Percentiles rank a stretch among this genome's conserved stretches.
These are phyloP conservation scores for Drosophila pegasa DNA, from an alignment of 2,888 invertebrate genomes.

Conservation along the genomic window DNA sequence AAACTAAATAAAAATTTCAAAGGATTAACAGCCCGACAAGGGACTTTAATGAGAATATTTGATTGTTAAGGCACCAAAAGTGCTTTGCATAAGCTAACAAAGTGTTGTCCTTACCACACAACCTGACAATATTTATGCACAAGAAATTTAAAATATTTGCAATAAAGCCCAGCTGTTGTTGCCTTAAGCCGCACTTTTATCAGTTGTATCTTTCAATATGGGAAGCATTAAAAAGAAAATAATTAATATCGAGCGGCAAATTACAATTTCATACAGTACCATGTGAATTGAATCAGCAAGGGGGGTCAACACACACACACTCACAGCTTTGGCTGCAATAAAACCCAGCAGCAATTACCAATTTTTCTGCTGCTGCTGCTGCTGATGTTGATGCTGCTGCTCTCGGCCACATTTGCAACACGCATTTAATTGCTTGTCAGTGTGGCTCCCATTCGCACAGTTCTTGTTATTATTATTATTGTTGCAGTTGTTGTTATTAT, in stretches of 20 bases:
- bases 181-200: constrained; percentile 36
- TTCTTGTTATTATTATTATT: constrained; percentile 28
- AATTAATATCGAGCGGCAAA: constrained; percentile 68
- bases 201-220: constrained; percentile 39
- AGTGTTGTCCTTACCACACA: neutral
- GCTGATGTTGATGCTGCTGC: constrained; percentile 18
- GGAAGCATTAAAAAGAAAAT: constrained; percentile 52
- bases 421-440: constrained; percentile 77
- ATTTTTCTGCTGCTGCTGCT: constrained; percentile 45
- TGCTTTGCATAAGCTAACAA: neutral
- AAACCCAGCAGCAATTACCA: constrained; percentile 65
- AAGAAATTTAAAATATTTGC: neutral
- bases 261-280: constrained; percentile 59
- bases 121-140: neutral
- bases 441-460: constrained; percentile 32
- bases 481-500: constrained; percentile 39
- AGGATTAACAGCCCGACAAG: constrained; percentile 6
- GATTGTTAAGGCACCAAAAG: neutral
- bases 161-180: neutral
- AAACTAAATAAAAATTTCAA: constrained; percentile 30
- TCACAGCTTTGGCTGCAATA: constrained; percentile 62
- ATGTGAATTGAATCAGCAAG: constrained; percentile 55
- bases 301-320: constrained; percentile 7
- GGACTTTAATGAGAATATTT: neutral
- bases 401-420: constrained; percentile 65